Evolutionary conservation across 2,888 invertebrate genomes (phyloP).

Genomic region (Teleiodes luculella): DNA sequence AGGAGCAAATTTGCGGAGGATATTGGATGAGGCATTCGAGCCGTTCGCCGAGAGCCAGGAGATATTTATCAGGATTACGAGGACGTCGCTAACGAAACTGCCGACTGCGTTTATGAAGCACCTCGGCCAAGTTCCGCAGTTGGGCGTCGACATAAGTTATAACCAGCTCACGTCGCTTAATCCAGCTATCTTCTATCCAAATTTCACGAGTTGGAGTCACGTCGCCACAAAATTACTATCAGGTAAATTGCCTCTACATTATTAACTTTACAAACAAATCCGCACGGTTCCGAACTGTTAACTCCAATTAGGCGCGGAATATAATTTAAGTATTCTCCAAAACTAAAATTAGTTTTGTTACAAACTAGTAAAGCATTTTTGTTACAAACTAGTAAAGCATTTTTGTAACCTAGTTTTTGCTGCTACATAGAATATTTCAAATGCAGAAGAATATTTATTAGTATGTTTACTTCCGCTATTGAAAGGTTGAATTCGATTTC

Average conservation of each 20-base stretch:
- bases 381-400: background rate
- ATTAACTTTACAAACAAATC: conserved; percentile 14
- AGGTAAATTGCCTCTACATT: conserved; percentile 64
- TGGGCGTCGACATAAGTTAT: conserved; percentile 88
- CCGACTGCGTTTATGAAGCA: conserved; percentile 88
- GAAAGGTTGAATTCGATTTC: too few relatives aligned
- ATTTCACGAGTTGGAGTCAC: conserved; percentile 91
- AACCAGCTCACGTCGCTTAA: conserved; percentile 89
- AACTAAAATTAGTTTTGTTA: conserved; percentile 38
- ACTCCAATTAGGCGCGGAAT: conserved; percentile 15
- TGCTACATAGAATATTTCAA: background rate
- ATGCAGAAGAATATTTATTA: too few relatives aligned
- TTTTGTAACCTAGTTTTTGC: background rate
- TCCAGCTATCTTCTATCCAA: conserved; percentile 91
- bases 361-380: background rate
- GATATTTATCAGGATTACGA: conserved; percentile 85
- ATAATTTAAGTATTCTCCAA: conserved; percentile 5
- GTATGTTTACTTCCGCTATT: too few relatives aligned
- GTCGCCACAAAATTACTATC: conserved; percentile 91
- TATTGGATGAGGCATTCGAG: conserved; percentile 87
- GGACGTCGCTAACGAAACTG: conserved; percentile 87
- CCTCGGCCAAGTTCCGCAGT: conserved; percentile 87
- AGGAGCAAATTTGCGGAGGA: conserved; percentile 84
- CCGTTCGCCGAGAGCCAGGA: conserved; percentile 87
- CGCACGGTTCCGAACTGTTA: conserved; percentile 9